phyloP scores from a whole-genome alignment of 2,113 vertebrate genomes.

The Ploceus nigricollis region DNA sequence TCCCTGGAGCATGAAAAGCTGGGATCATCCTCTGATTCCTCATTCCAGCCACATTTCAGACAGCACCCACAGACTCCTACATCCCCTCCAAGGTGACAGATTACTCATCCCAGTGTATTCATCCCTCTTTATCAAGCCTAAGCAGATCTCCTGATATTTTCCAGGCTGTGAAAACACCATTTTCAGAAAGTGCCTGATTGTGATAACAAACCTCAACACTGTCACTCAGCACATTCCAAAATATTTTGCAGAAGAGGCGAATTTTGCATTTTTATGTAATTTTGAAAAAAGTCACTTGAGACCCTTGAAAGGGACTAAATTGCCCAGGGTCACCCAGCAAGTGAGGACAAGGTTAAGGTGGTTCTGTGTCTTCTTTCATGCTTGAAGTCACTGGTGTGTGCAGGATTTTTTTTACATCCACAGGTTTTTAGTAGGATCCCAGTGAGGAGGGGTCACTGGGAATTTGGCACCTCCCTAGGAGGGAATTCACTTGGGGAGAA shows the following conservation, averaged over 20 bases:
- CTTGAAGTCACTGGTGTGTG: background rate
- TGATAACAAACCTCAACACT: accelerated
- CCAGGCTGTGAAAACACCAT: background rate
- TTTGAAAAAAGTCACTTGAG: background rate
- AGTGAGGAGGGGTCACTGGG: background rate
- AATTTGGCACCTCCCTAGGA: background rate
- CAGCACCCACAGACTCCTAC: background rate
- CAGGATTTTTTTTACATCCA: background rate
- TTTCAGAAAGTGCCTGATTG: background rate
- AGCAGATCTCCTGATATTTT: background rate
- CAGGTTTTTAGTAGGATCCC: background rate
- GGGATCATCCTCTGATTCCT: background rate
- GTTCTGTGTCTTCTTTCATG: background rate
- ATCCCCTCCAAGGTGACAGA: background rate
- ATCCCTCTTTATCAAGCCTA: background rate
- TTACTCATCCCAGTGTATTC: background rate
- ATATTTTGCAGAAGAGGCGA: background rate
- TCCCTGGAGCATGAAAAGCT: background rate
- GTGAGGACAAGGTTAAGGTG: background rate
- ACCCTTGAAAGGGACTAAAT: background rate
- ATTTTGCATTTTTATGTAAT: background rate
- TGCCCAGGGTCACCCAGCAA: background rate
- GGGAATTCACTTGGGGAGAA: background rate
- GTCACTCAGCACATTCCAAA: background rate
- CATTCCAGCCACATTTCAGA: background rate